A percentile compares a stretch with the other conserved stretches of the same genome.
These are phyloP conservation scores for Yoshiicerus persimilis DNA, from an alignment of 1,140 invertebrate genomes.

Conservation along the genomic window DNA sequence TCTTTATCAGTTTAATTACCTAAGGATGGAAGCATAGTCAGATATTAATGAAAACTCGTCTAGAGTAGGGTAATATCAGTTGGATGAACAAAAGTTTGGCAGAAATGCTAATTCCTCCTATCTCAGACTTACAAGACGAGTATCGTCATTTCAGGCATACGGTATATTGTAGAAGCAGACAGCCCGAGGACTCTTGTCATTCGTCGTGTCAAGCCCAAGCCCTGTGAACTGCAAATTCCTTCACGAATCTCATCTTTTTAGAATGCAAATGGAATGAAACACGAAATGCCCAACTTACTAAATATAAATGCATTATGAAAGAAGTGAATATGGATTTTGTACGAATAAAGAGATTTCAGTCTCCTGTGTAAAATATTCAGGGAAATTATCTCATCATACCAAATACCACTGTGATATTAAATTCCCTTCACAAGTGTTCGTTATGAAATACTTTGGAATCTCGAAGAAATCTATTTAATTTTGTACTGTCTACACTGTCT, in stretches of 20 bases:
- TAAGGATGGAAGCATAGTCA: not conserved
- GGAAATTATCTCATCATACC: too few species aligned
- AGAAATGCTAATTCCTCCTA: not conserved
- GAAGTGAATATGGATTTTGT: not conserved
- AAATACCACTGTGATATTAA: too few species aligned
- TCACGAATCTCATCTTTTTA: not conserved
- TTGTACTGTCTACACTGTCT: too few species aligned
- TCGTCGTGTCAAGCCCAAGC: not conserved
- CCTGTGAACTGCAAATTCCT: not conserved
- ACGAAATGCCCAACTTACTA: not conserved
- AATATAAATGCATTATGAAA: not conserved
- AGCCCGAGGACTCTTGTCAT: not conserved
- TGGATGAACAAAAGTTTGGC: not conserved
- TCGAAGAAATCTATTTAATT: too few species aligned
- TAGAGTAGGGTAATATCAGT: not conserved
- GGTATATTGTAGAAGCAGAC: not conserved
- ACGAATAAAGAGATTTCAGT: not conserved
- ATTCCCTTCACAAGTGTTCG: too few species aligned
- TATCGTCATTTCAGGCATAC: not conserved
- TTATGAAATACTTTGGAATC: too few species aligned
- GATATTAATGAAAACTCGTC: not conserved
- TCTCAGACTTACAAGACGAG: not conserved
- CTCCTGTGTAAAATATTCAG: not conserved
- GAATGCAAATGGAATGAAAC: not conserved
- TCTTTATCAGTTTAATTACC: too few species aligned